Evolutionary conservation across 2,797 vertebrate species (phyloP), one percentile per base, ranked within the genome.

Genomic region (Peromyscus eremicus): DNA sequence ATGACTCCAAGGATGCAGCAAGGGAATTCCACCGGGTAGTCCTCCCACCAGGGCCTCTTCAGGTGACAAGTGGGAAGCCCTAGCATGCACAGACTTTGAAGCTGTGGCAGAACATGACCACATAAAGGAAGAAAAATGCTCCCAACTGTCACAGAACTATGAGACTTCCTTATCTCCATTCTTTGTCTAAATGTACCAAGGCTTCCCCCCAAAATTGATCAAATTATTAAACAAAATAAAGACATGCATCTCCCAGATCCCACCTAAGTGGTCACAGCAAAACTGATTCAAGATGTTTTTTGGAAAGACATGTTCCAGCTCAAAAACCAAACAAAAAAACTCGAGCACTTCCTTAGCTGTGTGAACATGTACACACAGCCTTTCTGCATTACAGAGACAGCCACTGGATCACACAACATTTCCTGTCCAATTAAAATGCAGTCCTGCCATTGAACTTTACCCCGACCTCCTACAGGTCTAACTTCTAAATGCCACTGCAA

Each of bases 21-120:
- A 34, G 94, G 96, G 91, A 66, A 94, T 95, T 96, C 95, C 89
- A 95, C 49, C 70, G 52, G 64, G 19, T 19, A 52, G 73, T 82
- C 64, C n/a, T 71, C 55, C 57, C 71, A 71, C 37, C 90, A 95
- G 55, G 86, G 84, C 37, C 92, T 55, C n/a, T 57, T 29, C 40
- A 37, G 87, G 46, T 40, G 49, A 40, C 40, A 43, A 66, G 0
- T 0, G 34, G 75, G 91, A 96, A 93, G 90, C 52, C 66, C 73
- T 77, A 7, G 40, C 52, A 76, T 89, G 34, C 64, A 95, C 11
- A 13, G 83, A 96, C 29, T 11, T 52, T 29, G 77, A 92, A 43
- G 46, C 14, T 25, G 57, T 34, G 77, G 6, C 13, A 17, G 43
- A 88, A 85, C 91, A 95, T 5, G 25, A 68, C 80, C 12, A 92